Conservation (phyloP, 1,140 invertebrate species). For the Homarus americanus region DNA sequence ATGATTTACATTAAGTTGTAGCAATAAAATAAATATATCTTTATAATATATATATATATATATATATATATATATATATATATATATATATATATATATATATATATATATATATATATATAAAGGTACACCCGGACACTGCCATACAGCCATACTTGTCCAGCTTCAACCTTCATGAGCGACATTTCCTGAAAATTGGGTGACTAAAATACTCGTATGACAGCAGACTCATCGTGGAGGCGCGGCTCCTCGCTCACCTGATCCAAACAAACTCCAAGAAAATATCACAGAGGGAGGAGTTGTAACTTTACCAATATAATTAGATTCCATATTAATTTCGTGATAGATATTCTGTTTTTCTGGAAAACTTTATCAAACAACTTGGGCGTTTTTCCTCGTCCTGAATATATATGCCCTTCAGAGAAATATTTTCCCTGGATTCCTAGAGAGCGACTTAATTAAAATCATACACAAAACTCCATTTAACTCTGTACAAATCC, state of each 20-base stretch:
- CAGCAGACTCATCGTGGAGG: too few relatives aligned
- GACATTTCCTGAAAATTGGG: too few relatives aligned
- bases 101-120: not conserved
- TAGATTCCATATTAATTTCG: not conserved
- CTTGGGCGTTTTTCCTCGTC: slow-evolving; percentile 12
- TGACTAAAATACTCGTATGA: too few relatives aligned
- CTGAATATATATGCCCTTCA: slow-evolving; percentile 17
- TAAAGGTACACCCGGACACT: not conserved
- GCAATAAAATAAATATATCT: not conserved
- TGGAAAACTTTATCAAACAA: slow-evolving; percentile 17
- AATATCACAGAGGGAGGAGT: too few relatives aligned
- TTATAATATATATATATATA: not conserved
- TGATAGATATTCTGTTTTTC: slow-evolving; percentile 3
- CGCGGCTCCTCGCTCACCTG: too few relatives aligned
- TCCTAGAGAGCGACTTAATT: slow-evolving; percentile 48
- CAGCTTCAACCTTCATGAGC: too few relatives aligned
- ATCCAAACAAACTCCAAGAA: too few relatives aligned
- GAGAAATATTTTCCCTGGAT: slow-evolving; percentile 23
- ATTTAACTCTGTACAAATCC: slow-evolving; percentile 52
- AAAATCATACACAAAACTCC: slow-evolving; percentile 50
- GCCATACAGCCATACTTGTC: too few relatives aligned
- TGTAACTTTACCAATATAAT: not conserved
- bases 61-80: slow-evolving; percentile 6
- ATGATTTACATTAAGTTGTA: too few relatives aligned
- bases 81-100: slow-evolving; percentile 7